Base-by-base conservation (phyloP, 2,113 vertebrate species). In the Apodemus speciosus region DNA sequence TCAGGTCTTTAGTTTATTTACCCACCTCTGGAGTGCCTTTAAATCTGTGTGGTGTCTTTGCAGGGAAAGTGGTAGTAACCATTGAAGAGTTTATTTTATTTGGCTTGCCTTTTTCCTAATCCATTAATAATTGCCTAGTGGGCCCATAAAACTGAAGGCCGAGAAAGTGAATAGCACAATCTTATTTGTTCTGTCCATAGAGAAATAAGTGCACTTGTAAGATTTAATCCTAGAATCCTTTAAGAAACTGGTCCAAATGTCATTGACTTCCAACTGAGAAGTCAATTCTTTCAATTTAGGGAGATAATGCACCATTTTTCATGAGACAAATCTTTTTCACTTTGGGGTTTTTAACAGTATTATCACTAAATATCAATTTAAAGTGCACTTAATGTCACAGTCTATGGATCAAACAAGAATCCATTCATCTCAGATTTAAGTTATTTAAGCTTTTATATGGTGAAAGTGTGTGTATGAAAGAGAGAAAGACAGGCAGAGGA, bases 171-270 rank as follows among this genome's bases (percentile, higher is more conserved):
- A 60, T 51, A 58, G 68, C 56, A 83, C 20, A 83, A 85, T 85
- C 86, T 93, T 93, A 93, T 91, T 95, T 93, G 88, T 92, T 95
- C 95, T 95, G 53, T 81, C 72, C 73, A 90, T 43, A 88, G 86
- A 94, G 86, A 96, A 95, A 93, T 86, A 86, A 95, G 75, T 86
- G 62, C 93, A 88, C 90, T 96, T 96, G 43, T 88, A 96, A 93
- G 62, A 72, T 81, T 96, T 90, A 95, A 95, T 96, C 81, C 68
- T 90, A 83, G n/a, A 95, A 88, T 95, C 73, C 25, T 18, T 84
- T 96, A 90, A 90, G 69, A 95, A 92, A 88, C n/a, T 93, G n/a
- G 60, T 73, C 43, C 56, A 93, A 92, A 95, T 83, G 89, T 93
- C 90, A 88, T 13, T 88, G 53, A 85, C 53, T 92, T 93, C 68